Base-by-base conservation (phyloP, 2,113 vertebrate species). In the Eudyptes chrysolophus region DNA sequence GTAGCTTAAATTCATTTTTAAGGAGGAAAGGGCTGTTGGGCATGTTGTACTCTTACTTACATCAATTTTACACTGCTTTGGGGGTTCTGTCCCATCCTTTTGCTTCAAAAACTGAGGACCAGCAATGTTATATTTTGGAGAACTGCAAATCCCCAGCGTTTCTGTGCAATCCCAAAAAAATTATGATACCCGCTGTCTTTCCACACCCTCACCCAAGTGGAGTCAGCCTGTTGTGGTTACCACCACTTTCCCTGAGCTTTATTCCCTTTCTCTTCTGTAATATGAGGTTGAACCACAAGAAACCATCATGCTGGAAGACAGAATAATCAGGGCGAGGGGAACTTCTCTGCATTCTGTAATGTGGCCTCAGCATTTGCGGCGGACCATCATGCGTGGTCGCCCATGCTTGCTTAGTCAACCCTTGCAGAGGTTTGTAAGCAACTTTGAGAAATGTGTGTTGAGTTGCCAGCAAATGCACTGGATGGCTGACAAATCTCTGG, bases 401-500 rank as follows among this genome's bases (percentile, higher is more conserved):
- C 34, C 36, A 1, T 12, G 52, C 36, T 74, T 27, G 34, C 54
- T 11, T 12, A n/a, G 65, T 17, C 62, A 87, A 13, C 44, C 24
- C 46, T n/a, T 9, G 69, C 32, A 49, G 74, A 46, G 25, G 12
- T 20, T 51, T 55, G 54, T 24, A 79, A 82, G 40, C 44, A 51
- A 1, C 64, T 54, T 3, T 0, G 8, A 24, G 62, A n/a, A 52
- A 34, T 4, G 7, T 0, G 10, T 40, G 8, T 18, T 13, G 30
- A 16, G 54, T 2, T 80, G 71, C 46, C 76, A 83, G 65, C 19
- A 57, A 49, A 29, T 16, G 16, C 51, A 9, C 70, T 19, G 58
- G 36, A 1, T 42, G 25, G 42, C 36, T 40, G 77, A 44, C 0
- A 13, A 7, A 9, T 16, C 29, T 15, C 11, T 3, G n/a, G 57